These are phyloP conservation scores for Gastrophysa polygoni DNA, from an alignment of 2,888 invertebrate species.

Conservation along the genomic window DNA sequence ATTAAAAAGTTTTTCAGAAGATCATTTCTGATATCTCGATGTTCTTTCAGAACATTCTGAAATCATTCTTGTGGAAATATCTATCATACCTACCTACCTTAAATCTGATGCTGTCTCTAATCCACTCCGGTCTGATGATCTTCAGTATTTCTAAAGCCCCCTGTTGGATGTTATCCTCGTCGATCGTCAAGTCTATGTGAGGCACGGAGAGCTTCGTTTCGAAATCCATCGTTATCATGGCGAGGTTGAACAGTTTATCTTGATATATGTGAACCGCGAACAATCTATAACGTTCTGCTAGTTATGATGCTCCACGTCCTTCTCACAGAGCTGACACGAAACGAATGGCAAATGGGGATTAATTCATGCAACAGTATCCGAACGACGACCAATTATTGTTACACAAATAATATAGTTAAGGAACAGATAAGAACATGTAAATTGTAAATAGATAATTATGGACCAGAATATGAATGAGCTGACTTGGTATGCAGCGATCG, in stretches of 20 bases:
- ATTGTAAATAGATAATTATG: not conserved
- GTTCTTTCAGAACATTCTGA: no score
- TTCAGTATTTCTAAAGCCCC: constrained; percentile 73
- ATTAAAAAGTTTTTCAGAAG: no score
- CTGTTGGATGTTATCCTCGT: constrained; percentile 69
- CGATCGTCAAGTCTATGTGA: constrained; percentile 46
- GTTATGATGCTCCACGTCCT: no score
- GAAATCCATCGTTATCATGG: constrained; percentile 8
- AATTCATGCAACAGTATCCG: not conserved
- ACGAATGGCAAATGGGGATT: not conserved
- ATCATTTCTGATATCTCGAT: no score
- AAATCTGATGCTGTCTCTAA: constrained; percentile 66
- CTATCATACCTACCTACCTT: no score
- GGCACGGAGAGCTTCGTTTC: constrained; percentile 1
- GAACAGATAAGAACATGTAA: not conserved
- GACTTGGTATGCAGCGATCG: no score
- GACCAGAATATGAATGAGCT: not conserved
- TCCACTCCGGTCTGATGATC: constrained; percentile 75
- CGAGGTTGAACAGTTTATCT: no score
- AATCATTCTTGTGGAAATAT: no score
- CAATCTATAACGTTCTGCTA: no score
- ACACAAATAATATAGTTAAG: not conserved
- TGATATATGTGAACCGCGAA: not conserved
- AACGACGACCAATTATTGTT: not conserved
- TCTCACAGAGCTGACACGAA: not conserved